Evolutionary conservation across 2,797 vertebrate genomes (phyloP).

Genomic region (Hybognathus amarus): DNA sequence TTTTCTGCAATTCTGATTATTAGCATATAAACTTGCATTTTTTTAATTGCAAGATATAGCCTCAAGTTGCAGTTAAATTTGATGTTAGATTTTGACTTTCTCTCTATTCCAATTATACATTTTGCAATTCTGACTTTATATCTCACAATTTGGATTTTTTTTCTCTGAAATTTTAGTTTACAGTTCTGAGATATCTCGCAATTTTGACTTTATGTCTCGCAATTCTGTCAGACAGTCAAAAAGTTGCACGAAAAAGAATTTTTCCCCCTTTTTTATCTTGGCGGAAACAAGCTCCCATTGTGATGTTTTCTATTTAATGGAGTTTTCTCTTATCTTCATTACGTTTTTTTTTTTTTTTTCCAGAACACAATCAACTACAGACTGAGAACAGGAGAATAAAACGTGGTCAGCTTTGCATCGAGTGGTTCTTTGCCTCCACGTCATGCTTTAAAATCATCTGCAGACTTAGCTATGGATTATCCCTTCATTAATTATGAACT

Average conservation of each 20-base stretch:
- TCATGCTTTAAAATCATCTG: not conserved
- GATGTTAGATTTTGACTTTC: too few relatives aligned
- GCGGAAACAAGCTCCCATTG: not conserved
- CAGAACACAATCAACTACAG: not conserved
- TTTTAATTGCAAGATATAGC: too few relatives aligned
- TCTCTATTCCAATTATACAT: too few relatives aligned
- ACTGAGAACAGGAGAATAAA: conserved; percentile 5
- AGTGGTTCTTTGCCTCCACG: not conserved
- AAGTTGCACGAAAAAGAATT: not conserved
- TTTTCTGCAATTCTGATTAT: not conserved
- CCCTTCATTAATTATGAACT: not conserved
- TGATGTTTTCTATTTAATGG: not conserved
- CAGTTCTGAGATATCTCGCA: too few relatives aligned
- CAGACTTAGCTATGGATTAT: not conserved
- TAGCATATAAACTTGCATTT: too few relatives aligned
- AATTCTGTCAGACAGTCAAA: not conserved
- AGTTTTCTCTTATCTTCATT: not conserved
- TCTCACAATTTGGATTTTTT: too few relatives aligned
- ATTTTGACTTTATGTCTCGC: not conserved
- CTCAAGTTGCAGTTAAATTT: not conserved
- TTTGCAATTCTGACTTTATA: too few relatives aligned
- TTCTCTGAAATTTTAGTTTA: too few relatives aligned
- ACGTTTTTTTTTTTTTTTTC: too few relatives aligned
- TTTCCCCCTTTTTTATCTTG: not conserved
- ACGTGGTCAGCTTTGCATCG: not conserved